A percentile compares a stretch with the other conserved stretches of the same genome.
Conservation (phyloP, 2,888 invertebrate species). For the Dione vanillae region DNA sequence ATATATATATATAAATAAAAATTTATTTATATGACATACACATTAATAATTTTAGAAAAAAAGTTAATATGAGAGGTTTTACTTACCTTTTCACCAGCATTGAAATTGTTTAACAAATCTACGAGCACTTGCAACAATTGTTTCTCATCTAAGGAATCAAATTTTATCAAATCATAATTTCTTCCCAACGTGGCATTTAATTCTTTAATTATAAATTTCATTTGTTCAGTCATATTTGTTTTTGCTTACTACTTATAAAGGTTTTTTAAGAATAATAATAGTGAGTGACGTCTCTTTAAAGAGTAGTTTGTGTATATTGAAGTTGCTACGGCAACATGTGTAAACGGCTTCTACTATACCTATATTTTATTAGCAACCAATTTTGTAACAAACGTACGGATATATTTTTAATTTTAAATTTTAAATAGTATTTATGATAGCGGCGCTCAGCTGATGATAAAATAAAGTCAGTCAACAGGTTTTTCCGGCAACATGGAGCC, state of each 20-base stretch:
- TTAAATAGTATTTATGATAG: too few relatives aligned
- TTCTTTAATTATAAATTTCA: slow-evolving; percentile 88
- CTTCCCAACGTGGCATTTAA: slow-evolving; percentile 89
- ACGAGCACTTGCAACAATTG: slow-evolving; percentile 90
- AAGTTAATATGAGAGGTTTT: too few relatives aligned
- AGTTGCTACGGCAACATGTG: slow-evolving; percentile 11
- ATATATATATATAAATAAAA: too few relatives aligned
- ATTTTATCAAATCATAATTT: slow-evolving; percentile 92
- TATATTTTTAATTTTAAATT: too few relatives aligned
- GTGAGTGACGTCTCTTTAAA: neutral
- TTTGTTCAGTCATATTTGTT: slow-evolving; percentile 85
- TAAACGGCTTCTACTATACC: neutral
- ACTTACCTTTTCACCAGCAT: slow-evolving; percentile 86
- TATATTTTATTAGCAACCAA: too few relatives aligned
- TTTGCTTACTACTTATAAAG: neutral
- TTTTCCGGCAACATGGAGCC: too few relatives aligned
- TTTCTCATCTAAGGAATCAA: slow-evolving; percentile 90
- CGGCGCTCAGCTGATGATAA: too few relatives aligned
- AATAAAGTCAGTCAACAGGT: too few relatives aligned
- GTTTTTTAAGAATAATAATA: neutral
- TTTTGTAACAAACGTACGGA: too few relatives aligned
- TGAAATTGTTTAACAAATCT: slow-evolving; percentile 89
- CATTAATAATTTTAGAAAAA: too few relatives aligned
- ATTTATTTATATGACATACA: too few relatives aligned
- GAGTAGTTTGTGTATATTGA: neutral